Base-by-base conservation (phyloP, 2,888 invertebrate species). In the Emmelina monodactyla region DNA sequence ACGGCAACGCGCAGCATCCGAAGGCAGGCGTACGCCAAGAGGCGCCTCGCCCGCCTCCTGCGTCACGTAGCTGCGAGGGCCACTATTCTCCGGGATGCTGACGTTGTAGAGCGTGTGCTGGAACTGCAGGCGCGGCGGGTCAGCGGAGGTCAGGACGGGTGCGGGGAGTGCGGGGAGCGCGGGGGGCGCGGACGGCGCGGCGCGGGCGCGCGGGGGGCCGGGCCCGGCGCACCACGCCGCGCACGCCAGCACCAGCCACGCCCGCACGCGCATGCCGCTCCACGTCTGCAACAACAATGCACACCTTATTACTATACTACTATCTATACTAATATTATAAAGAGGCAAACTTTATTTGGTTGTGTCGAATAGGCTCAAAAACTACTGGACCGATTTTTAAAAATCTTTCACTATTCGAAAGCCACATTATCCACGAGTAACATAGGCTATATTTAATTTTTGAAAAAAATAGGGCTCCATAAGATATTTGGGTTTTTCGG, bases 41-140 rank as follows among this genome's bases (percentile, higher is more conserved):
- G 88, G 86, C 37, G 88, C 86, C 49, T 89, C 88, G 44, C 84
- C 87, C 22, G 87, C 83, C 39, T 83, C 79, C 45, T 89, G 87
- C 41, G 82, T 82, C 29, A 88, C 89, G 71, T 89, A 92, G n/a
- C 92, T 92, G 67, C 92, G 92, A 40, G 92, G 92, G 40, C 92
- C 84, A 51, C 92, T 92, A 81, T 97, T 96, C 73, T 98, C 98
- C 38, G 91, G 88, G 55, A 97, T 90, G 62, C 88, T 89, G 55
- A 91, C 90, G 83, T 95, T 94, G 84, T 95, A 97, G 14, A 83
- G 64, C 25, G 83, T 63, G 50, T 83, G 82, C 11, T 88, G 85
- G 76, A 97, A 96, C 46, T 81, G 83, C 62, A 92, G 54, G 43
- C 41, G 46, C 37, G 57, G 44, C 34, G 44, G 36, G 14, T 31